Conservation (phyloP, 2,888 invertebrate species). For the Aromia moschata region DNA sequence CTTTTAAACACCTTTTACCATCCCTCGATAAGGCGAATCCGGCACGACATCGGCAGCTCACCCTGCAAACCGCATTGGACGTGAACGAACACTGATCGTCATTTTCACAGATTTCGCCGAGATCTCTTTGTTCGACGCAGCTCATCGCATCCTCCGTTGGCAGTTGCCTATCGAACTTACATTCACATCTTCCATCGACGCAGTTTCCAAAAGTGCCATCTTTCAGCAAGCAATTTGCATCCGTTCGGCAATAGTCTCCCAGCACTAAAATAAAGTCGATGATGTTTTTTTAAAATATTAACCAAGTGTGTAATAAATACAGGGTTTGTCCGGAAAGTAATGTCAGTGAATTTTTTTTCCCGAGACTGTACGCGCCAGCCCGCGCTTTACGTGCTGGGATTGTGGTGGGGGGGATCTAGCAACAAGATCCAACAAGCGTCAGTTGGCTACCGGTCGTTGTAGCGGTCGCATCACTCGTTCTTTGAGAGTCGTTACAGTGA, state of each 20-base stretch:
- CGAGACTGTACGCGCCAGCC: too few species aligned
- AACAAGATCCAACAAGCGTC: too few species aligned
- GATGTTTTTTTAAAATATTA: too few species aligned
- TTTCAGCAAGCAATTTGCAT: conserved; percentile 54
- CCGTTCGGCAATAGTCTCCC: conserved; percentile 51
- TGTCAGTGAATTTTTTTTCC: too few species aligned
- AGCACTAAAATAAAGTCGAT: conserved; percentile 47
- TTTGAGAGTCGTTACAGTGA: too few species aligned
- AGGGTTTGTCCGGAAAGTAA: too few species aligned
- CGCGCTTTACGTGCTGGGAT: too few species aligned
- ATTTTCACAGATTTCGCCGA: conserved; percentile 53
- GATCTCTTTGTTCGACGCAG: conserved; percentile 48
- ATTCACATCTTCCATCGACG: conserved; percentile 53
- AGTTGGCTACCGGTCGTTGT: too few species aligned
- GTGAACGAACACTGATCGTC: conserved; percentile 53
- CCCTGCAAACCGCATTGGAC: conserved; percentile 52
- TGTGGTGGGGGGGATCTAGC: too few species aligned
- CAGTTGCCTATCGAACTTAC: conserved; percentile 47
- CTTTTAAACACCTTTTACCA: conserved; percentile 53
- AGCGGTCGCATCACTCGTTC: too few species aligned
- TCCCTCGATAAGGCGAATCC: conserved; percentile 53
- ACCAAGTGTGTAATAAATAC: too few species aligned
- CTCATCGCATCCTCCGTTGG: conserved; percentile 47
- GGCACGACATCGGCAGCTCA: conserved; percentile 54
- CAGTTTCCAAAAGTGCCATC: conserved; percentile 54